Percentiles rank a stretch among this genome's conserved stretches.
Evolutionary conservation across 2,113 vertebrate genomes (phyloP).

Genomic region (Dromaius novaehollandiae): DNA sequence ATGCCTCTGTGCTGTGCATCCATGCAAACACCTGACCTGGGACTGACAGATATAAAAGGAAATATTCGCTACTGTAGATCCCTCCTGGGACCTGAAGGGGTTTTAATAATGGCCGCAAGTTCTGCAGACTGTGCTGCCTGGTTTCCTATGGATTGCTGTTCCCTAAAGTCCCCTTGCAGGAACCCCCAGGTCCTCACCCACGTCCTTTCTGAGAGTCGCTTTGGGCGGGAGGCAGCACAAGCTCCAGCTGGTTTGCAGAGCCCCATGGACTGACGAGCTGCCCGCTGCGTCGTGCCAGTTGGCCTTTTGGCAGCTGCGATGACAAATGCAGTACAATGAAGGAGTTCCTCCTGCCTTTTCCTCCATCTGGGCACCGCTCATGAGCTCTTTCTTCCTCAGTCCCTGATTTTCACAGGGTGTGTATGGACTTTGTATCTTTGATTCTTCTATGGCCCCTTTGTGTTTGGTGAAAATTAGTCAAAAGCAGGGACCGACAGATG

Average conservation of each 20-base stretch:
- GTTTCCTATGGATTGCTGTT: too few species aligned
- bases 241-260: neutral
- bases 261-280: neutral
- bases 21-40: neutral
- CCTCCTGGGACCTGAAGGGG: neutral
- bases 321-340: neutral
- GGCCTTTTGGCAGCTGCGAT: neutral
- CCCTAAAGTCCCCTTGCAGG: neutral
- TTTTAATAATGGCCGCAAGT: neutral
- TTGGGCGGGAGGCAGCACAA: neutral
- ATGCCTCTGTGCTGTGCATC: rapidly evolving
- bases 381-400: neutral
- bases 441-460: neutral
- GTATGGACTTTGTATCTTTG: neutral
- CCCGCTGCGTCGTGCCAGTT: neutral
- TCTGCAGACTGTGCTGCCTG: neutral
- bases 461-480: neutral
- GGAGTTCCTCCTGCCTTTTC: neutral
- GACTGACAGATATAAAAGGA: rapidly evolving
- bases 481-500: neutral
- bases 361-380: neutral
- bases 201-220: neutral
- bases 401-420: neutral
- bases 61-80: neutral
- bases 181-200: neutral